Percentiles rank a stretch among this genome's conserved stretches.
phyloP scores from a whole-genome alignment of 2,797 vertebrate genomes.

The Artibeus lituratus region DNA sequence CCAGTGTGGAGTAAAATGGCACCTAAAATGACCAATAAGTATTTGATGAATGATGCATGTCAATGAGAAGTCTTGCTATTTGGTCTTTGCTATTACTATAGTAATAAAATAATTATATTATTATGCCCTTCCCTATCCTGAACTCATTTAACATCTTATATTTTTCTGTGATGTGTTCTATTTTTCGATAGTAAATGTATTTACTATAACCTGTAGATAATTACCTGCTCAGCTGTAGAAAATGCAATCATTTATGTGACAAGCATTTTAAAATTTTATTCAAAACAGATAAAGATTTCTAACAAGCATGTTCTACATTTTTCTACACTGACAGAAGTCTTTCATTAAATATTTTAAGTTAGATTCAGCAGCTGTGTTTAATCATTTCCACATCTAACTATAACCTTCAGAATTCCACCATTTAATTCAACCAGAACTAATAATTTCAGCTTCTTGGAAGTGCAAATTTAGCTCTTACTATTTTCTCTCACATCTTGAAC shows the following conservation, averaged over 20 bases:
- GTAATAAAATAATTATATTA: neutral
- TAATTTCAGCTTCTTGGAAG: neutral
- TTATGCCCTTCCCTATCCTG: neutral
- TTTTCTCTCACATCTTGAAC: neutral
- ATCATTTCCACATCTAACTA: neutral
- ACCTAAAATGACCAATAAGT: neutral
- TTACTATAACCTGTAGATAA: neutral
- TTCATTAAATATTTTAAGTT: neutral
- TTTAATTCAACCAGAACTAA: neutral
- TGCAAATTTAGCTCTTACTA: neutral
- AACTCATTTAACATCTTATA: neutral
- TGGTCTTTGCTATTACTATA: neutral
- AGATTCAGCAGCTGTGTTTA: neutral
- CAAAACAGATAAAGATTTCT: neutral
- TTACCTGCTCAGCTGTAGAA: neutral
- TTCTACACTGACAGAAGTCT: neutral
- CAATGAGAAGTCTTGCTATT: neutral
- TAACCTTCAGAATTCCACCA: neutral
- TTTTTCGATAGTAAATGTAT: neutral
- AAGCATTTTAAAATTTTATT: neutral
- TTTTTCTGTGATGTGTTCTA: neutral
- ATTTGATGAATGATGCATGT: neutral
- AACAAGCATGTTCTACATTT: neutral
- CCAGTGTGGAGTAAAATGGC: neutral
- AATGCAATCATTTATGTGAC: neutral